Percentiles rank a stretch among this genome's conserved stretches.
These are phyloP conservation scores for Clarias pachynema DNA, from an alignment of 2,797 vertebrate genomes.

Conservation along the genomic window DNA sequence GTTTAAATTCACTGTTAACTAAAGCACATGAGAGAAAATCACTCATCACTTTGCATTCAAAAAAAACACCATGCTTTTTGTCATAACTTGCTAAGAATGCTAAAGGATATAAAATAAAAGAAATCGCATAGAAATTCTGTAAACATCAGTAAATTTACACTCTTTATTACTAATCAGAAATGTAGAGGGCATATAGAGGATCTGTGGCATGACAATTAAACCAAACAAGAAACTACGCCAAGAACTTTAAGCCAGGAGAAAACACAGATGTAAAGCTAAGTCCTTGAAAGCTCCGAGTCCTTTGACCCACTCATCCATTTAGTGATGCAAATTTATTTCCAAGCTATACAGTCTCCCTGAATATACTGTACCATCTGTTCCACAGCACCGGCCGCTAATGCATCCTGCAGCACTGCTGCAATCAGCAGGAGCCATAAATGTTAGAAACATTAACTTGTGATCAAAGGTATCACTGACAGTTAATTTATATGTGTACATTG, in stretches of 20 bases:
- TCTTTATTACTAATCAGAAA: neutral
- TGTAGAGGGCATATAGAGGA: neutral
- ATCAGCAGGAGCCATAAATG: slow-evolving; percentile 19
- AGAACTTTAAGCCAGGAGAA: slow-evolving; percentile 22
- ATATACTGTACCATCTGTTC: slow-evolving; percentile 52
- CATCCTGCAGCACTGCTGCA: slow-evolving; percentile 9
- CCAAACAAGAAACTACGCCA: slow-evolving; percentile 18
- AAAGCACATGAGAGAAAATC: neutral
- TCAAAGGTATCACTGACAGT: slow-evolving; percentile 2
- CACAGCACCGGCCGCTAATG: slow-evolving; percentile 3
- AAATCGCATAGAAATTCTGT: neutral
- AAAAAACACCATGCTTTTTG: neutral
- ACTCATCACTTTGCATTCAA: neutral
- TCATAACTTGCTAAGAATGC: no score
- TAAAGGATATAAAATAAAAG: neutral
- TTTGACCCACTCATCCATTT: slow-evolving; percentile 38
- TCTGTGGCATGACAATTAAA: neutral
- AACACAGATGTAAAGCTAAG: slow-evolving; percentile 11
- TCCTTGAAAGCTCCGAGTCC: slow-evolving; percentile 24
- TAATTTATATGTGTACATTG: neutral
- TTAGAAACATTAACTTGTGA: slow-evolving; percentile 34
- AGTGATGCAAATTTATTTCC: slow-evolving; percentile 50
- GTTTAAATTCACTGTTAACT: neutral
- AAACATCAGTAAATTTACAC: neutral
- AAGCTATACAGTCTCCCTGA: slow-evolving; percentile 33